phyloP scores from a whole-genome alignment of 92 coral and sea anemone genomes.

The Galaxea fascicularis region DNA sequence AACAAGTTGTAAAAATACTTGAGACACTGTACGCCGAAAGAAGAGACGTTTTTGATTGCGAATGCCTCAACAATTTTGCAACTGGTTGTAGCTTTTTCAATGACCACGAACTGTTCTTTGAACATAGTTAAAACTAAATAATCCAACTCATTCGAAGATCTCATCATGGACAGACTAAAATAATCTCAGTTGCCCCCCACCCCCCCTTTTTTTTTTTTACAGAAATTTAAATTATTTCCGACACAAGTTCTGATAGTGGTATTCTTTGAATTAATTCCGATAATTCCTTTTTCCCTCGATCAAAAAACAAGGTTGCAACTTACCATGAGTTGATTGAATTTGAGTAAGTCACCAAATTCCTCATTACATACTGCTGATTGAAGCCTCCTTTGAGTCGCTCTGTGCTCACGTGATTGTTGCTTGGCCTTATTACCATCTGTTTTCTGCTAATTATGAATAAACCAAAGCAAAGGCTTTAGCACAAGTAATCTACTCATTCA shows the following conservation, averaged over 20 bases:
- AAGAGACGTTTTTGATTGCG: no score
- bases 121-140: no score
- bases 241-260: not conserved
- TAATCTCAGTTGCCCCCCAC: no score
- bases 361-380: constrained; percentile 92
- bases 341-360: constrained; percentile 95
- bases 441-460: constrained; percentile 57
- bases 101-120: no score
- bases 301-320: constrained; percentile 1
- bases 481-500: not conserved
- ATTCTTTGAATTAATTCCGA: not conserved
- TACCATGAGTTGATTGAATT: constrained; percentile 98
- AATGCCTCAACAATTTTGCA: no score
- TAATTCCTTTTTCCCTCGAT: not conserved
- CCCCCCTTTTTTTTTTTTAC: no score
- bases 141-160: no score
- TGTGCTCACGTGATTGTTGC: constrained; percentile 97
- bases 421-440: constrained; percentile 95
- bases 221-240: no score
- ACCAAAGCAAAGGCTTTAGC: not conserved
- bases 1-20: no score
- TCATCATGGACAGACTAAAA: no score
- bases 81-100: no score
- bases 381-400: constrained; percentile 94
- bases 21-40: no score